Base-by-base conservation (phyloP, 2,113 vertebrate species). In the Alectura lathami region DNA sequence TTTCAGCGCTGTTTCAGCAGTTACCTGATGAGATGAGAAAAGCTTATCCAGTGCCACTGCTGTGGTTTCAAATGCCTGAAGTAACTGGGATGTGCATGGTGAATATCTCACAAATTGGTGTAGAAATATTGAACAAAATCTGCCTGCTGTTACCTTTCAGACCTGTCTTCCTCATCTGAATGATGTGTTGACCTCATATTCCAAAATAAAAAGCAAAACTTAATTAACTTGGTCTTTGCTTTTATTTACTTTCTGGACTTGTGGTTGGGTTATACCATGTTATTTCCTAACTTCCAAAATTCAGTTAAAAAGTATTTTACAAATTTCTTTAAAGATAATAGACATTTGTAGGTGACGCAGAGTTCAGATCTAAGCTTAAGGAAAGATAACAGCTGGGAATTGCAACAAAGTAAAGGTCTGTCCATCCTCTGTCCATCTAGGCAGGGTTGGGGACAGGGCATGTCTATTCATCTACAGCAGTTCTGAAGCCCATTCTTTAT, bases 361-460 rank as follows among this genome's bases (percentile, higher is more conserved):
- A 68, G 69, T 24, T 63, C 7, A 9, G 27, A 51, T 56, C 4
- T n/a, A 36, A 73, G 17, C 17, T 59, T 23, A 8, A 68, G 22
- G 12, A n/a, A 57, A 50, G 13, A 4, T 51, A 36, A 11, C 13
- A 48, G 2, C 47, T 87, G 27, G 4, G 21, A 48, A 1, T 0
- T 4, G 18, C 18, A 77, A 17, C 4, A 20, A 22, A 57, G 67
- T 36, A 20, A 66, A 51, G 1, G 9, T 27, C 32, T 6, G 6
- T 10, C 26, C 34, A 9, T 30, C 9, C 8, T 27, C 32, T 6
- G 6, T 10, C 26, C 34, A 9, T 30, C 9, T 10, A 2, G 17
- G 17, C 22, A 60, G 6, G 8, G 3, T 1, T 32, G 45, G 72
- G 27, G 14, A 36, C 2, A 2, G 68, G 62, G 4, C 8, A 4